These are phyloP conservation scores for Ctenopoma multispine DNA, from an alignment of 2,797 vertebrate genomes.

Conservation along the genomic window DNA sequence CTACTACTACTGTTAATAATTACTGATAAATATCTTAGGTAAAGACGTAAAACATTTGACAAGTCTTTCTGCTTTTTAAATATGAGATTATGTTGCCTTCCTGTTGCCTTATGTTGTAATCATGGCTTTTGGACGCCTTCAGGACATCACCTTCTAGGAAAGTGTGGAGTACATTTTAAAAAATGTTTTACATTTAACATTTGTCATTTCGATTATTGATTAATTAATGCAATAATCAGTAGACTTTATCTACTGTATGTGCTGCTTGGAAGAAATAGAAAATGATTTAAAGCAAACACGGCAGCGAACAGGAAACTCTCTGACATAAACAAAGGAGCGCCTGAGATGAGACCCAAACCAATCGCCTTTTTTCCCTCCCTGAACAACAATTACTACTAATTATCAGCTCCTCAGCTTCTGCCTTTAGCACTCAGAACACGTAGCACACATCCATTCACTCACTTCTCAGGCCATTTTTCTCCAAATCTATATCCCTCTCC, in stretches of 20 bases:
- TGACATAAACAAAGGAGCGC: constrained; percentile 31
- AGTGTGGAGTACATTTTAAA: neutral
- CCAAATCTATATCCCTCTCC: constrained; percentile 28
- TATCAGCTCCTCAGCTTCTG: constrained; percentile 66
- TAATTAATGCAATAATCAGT: neutral
- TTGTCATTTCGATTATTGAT: neutral
- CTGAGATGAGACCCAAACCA: constrained; percentile 64
- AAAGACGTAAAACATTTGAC: too few species aligned
- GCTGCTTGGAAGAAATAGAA: constrained; percentile 11
- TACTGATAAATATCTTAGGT: too few species aligned
- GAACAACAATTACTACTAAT: constrained; percentile 82
- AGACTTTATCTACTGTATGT: neutral
- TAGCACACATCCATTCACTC: constrained; percentile 57
- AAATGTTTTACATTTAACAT: neutral
- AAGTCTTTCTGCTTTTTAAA: too few species aligned
- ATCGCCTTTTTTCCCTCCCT: constrained; percentile 55
- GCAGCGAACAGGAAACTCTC: constrained; percentile 27
- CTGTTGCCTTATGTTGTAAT: too few species aligned
- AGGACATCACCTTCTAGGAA: neutral
- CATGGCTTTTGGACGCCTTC: too few species aligned
- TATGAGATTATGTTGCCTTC: too few species aligned
- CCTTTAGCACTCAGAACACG: constrained; percentile 66
- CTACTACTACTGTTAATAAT: too few species aligned
- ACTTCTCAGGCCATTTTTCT: constrained; percentile 53
- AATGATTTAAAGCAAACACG: constrained; percentile 17